Percentiles rank a stretch among this genome's conserved stretches.
Evolutionary conservation across 1,140 invertebrate genomes (phyloP).

Genomic region (Rhizoglyphus robini): DNA sequence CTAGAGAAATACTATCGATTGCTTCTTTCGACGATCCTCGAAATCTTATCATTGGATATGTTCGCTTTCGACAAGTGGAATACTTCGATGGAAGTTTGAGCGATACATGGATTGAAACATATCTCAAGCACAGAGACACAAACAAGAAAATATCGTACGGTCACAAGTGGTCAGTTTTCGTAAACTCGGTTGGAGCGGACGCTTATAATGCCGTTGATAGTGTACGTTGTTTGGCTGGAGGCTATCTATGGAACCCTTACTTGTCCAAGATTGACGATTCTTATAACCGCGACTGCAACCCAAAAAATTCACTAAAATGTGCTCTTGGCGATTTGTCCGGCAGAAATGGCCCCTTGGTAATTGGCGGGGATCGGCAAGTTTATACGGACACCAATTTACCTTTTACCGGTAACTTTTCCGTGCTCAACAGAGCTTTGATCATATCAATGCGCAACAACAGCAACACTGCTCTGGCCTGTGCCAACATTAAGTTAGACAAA

Average conservation of each 20-base stretch:
- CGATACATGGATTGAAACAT: conserved; percentile 75
- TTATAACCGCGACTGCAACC: conserved; percentile 69
- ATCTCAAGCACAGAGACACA: conserved; percentile 39
- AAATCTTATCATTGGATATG: conserved; percentile 65
- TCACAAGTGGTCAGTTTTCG: conserved; percentile 84
- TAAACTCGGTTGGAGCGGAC: conserved; percentile 83
- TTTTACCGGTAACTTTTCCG: conserved; percentile 45
- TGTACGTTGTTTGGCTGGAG: conserved; percentile 71
- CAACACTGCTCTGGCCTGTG: conserved; percentile 61
- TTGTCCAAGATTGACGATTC: conserved; percentile 75
- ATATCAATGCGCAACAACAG: conserved; percentile 56
- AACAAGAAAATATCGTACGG: conserved; percentile 35
- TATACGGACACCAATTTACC: conserved; percentile 77
- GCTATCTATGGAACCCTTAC: conserved; percentile 84
- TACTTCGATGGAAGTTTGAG: conserved; percentile 70
- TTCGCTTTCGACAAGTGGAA: conserved; percentile 72
- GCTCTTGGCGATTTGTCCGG: conserved; percentile 82
- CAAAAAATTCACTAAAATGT: conserved; percentile 71
- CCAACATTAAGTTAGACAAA: conserved; percentile 76
- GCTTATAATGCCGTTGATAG: conserved; percentile 60
- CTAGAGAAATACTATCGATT: conserved; percentile 64
- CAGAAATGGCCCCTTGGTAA: conserved; percentile 62
- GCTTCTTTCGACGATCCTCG: conserved; percentile 77
- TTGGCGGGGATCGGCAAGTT: conserved; percentile 60
- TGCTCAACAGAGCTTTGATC: conserved; percentile 69